Base-by-base conservation (phyloP, 2,888 invertebrate genomes). In the Lasioglossum calceatum region DNA sequence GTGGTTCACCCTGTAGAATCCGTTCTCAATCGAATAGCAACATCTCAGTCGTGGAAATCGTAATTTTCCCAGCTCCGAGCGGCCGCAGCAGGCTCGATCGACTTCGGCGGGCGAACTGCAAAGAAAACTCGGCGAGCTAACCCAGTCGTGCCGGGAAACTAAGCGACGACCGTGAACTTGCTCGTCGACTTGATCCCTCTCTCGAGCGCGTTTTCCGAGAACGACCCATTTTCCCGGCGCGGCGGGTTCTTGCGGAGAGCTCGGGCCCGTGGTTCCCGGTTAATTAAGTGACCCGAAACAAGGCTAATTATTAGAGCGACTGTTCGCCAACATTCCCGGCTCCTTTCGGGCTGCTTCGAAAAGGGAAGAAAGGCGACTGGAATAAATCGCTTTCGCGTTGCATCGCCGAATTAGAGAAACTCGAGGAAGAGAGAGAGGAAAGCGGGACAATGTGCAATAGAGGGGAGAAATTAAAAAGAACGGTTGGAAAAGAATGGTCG, bases 221-320 rank as follows among this genome's bases (percentile, higher is more conserved):
- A 27, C 61, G 61, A 61, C 61, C 87, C 32, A 83, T 67, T 79
- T 86, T 72, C 54, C 70, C 23, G n/a, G 8, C 5, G 27, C 1
- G 2, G 50, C 23, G 4, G 23, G 27, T 74, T 85, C 71, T 61
- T 23, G 54, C 54, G 54, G 54, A 54, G 54, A 54, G 54, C 54
- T 54, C 75, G 42, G 70, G 70, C 50, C 58, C 75, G 27, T 54
- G 32, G 47, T 71, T 74, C 36, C 64, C 44, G n/a, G 64, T 54
- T 77, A 84, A 87, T 87, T 81, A 86, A 87, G 36, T 64, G 72
- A 36, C 27, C 42, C 74, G 79, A 50, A 76, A 84, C 77, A 70
- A 27, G 54, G 76, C 44, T 81, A 79, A 84, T 87, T 83, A 81
- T 77, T 81, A 42, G 67, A 14, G 32, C 44, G 32, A 44, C n/a